phyloP scores from a whole-genome alignment of 2,113 vertebrate species.

The Calcarius ornatus region DNA sequence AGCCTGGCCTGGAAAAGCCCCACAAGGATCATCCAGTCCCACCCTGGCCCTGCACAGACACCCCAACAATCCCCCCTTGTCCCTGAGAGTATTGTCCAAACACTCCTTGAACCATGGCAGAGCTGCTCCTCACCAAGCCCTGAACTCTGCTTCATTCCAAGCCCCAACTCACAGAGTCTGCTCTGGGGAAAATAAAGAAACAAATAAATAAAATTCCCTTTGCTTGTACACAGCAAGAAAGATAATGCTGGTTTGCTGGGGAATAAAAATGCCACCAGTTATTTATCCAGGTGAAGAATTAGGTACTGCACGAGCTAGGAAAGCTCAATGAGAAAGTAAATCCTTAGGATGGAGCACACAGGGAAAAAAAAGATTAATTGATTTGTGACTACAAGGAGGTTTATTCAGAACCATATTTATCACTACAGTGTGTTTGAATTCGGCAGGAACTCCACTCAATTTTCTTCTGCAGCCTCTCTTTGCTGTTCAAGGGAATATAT shows the following conservation, averaged over 20 bases:
- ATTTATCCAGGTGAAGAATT: constrained; percentile 64
- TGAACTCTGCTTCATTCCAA: neutral
- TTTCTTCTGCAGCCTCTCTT: constrained; percentile 48
- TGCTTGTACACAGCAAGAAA: constrained; percentile 51
- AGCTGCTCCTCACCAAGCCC: neutral
- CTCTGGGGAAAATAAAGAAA: neutral
- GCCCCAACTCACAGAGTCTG: neutral
- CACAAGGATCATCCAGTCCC: neutral
- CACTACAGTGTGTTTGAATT: constrained; percentile 69
- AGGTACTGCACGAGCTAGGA: neutral
- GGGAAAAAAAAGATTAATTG: constrained; percentile 64
- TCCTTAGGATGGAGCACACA: constrained; percentile 9
- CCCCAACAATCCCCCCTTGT: neutral
- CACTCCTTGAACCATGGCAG: neutral
- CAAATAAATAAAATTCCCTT: neutral
- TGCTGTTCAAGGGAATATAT: constrained; percentile 17
- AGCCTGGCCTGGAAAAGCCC: neutral
- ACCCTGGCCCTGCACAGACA: neutral
- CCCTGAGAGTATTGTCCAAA: neutral
- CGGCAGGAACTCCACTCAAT: constrained; percentile 62
- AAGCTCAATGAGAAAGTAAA: constrained; percentile 60
- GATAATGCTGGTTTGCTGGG: constrained; percentile 41
- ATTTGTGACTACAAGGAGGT: constrained; percentile 50
- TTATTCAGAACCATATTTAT: constrained; percentile 72
- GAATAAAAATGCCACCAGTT: constrained; percentile 64